These are phyloP conservation scores for Ibycter americanus DNA, from an alignment of 2,797 vertebrate genomes.

Conservation along the genomic window DNA sequence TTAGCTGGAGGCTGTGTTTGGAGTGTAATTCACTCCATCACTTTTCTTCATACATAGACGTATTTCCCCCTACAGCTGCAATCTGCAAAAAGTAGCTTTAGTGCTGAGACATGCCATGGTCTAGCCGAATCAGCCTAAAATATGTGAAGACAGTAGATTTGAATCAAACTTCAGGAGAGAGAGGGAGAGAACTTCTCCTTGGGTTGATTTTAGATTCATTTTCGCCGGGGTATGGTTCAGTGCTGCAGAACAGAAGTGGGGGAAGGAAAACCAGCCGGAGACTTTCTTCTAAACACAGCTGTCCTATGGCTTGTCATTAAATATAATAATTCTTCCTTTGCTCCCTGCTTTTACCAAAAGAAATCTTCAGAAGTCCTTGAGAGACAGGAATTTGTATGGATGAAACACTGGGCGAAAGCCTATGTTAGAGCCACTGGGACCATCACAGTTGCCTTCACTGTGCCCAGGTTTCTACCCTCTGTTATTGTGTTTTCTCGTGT, in stretches of 20 bases:
- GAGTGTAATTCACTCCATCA: conserved; percentile 10
- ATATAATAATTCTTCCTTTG: background rate
- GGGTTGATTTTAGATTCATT: background rate
- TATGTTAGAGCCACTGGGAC: background rate
- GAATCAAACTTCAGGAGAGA: conserved; percentile 15
- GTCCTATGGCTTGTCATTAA: background rate
- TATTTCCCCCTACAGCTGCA: conserved; percentile 62
- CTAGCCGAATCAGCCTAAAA: background rate
- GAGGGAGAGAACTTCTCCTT: background rate
- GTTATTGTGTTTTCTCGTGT: background rate
- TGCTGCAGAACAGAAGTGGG: background rate
- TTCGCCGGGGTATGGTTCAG: background rate
- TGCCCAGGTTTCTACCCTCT: background rate
- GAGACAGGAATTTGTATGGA: background rate
- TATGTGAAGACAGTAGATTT: background rate
- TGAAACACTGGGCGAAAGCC: background rate
- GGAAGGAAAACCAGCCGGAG: background rate
- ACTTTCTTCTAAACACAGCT: background rate
- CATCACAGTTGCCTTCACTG: background rate
- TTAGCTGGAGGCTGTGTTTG: conserved; percentile 62
- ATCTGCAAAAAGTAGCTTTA: conserved; percentile 21
- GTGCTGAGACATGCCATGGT: background rate
- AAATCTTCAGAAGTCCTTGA: background rate
- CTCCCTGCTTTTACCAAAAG: background rate
- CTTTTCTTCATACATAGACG: background rate